Conservation (phyloP, 2,797 vertebrate species). For the Dicrostonyx torquatus region DNA sequence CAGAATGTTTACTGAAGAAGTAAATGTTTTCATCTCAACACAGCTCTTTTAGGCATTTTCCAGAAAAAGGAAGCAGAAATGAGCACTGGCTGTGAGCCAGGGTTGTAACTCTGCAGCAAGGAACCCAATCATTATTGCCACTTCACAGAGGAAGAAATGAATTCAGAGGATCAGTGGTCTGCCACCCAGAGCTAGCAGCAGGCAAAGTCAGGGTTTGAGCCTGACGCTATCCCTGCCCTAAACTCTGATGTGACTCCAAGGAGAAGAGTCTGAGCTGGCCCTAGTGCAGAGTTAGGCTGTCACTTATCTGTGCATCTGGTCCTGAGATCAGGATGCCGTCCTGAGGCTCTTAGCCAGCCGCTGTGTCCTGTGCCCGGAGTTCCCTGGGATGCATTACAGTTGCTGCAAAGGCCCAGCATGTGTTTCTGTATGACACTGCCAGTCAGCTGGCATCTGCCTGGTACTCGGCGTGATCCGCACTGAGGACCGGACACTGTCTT, state of each 20-base stretch:
- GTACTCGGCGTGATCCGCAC: not conserved
- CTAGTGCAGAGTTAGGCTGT: not conserved
- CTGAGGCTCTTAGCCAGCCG: not conserved
- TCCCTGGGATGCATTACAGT: not conserved
- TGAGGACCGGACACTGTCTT: not conserved
- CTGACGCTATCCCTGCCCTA: not conserved
- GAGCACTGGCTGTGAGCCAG: not conserved
- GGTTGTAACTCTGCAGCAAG: not conserved
- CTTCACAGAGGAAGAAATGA: constrained; percentile 29
- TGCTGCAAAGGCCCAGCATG: not conserved
- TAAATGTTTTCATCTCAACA: not conserved
- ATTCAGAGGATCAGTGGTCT: not conserved
- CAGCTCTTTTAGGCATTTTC: not conserved
- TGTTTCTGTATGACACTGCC: not conserved
- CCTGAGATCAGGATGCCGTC: not conserved
- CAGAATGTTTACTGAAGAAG: not conserved
- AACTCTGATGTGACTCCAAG: not conserved
- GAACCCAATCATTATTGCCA: not conserved
- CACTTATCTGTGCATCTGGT: not conserved
- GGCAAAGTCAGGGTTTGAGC: not conserved
- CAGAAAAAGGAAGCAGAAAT: constrained; percentile 13
- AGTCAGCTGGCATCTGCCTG: not conserved
- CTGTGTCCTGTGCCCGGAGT: not conserved
- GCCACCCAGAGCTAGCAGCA: not conserved
- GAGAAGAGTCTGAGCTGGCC: not conserved